Percentiles rank a stretch among this genome's conserved stretches.
These are phyloP conservation scores for Zaprionus davidi DNA, from an alignment of 1,140 invertebrate genomes.

Conservation along the genomic window DNA sequence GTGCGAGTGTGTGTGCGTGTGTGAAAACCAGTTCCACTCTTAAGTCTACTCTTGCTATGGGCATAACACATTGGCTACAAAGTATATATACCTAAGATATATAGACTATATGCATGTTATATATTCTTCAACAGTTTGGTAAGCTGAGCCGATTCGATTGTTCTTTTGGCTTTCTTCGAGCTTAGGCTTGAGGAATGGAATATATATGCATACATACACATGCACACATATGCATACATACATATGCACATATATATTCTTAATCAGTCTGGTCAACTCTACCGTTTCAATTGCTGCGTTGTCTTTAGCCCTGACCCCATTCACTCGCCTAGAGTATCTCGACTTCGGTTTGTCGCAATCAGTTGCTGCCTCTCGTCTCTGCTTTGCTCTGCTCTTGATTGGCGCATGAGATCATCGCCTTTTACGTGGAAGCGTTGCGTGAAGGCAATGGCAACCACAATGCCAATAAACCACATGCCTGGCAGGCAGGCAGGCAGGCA, in stretches of 20 bases:
- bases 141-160: background rate
- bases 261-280: background rate
- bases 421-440: conserved; percentile 76
- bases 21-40: conserved; percentile 58
- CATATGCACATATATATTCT: background rate
- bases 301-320: background rate
- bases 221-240: background rate
- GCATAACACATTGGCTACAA: background rate
- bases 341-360: background rate
- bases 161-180: background rate
- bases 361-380: conserved; percentile 1
- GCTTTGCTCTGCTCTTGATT: conserved; percentile 46
- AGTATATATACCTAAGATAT: background rate
- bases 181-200: background rate
- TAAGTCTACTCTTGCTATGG: conserved; percentile 9
- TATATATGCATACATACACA: background rate
- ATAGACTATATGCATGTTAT: background rate
- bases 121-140: background rate
- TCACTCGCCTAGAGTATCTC: background rate
- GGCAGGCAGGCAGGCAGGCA: background rate
- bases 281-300: background rate
- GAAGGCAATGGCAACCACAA: conserved; percentile 56
- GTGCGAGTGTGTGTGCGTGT: conserved; percentile 30
- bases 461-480: conserved; percentile 37
- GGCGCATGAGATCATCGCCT: conserved; percentile 78